phyloP scores from a whole-genome alignment of 2,113 vertebrate genomes.

The Martes martes region DNA sequence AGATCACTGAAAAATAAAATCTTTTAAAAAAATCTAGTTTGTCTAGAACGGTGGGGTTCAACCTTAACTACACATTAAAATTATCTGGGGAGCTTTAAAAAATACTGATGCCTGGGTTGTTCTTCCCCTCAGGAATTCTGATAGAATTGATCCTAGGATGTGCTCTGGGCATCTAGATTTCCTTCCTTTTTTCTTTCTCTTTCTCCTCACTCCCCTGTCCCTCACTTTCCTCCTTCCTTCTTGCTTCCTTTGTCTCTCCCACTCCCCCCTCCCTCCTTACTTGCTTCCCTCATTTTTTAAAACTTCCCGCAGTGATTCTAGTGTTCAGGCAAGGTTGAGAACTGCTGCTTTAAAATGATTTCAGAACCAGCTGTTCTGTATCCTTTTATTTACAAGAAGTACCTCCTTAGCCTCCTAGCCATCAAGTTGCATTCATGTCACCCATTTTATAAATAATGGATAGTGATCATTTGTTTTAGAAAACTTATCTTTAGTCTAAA shows the following conservation, averaged over 20 bases:
- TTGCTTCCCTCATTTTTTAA: neutral
- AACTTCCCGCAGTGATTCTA: neutral
- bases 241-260: neutral
- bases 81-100: neutral
- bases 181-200: neutral
- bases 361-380: neutral
- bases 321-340: slow-evolving; percentile 6
- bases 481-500: neutral
- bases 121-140: neutral
- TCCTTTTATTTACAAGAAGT: neutral
- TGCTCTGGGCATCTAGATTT: neutral
- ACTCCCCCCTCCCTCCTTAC: neutral
- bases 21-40: neutral
- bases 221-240: neutral
- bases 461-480: neutral
- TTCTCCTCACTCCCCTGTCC: no score
- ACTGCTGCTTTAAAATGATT: slow-evolving; percentile 16
- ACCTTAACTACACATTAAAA: neutral
- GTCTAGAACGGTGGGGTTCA: neutral
- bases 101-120: neutral
- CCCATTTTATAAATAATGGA: neutral
- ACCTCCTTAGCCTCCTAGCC: neutral
- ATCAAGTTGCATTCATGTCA: neutral
- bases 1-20: neutral
- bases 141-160: neutral